Evolutionary conservation across 1,140 invertebrate species (phyloP).

Genomic region (Solenopsis fugax): DNA sequence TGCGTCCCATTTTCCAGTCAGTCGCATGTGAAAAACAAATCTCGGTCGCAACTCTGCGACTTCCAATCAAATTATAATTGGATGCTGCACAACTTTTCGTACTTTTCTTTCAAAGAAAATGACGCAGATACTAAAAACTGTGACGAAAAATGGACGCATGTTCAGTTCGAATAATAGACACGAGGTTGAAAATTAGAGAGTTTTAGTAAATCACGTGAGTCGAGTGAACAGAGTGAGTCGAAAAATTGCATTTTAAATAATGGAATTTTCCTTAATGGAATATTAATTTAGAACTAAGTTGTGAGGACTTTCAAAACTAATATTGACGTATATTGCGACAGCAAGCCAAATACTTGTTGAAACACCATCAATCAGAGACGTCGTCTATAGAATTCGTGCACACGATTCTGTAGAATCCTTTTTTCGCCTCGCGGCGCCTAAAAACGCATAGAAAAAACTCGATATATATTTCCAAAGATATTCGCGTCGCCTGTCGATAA

Average conservation of each 20-base stretch:
- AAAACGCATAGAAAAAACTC: neutral
- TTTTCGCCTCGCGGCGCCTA: neutral
- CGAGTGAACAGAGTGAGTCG: neutral
- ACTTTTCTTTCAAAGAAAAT: neutral
- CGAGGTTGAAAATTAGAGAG: neutral
- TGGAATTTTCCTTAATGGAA: neutral
- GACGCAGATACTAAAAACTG: neutral
- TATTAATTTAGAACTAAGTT: conserved; percentile 7
- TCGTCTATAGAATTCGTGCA: neutral
- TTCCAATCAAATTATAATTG: neutral
- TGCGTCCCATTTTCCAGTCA: conserved; percentile 56
- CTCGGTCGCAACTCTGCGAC: neutral
- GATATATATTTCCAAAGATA: conserved; percentile 2
- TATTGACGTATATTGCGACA: conserved; percentile 25
- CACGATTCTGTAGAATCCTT: neutral
- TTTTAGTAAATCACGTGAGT: neutral
- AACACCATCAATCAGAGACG: neutral
- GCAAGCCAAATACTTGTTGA: neutral
- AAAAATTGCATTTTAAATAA: neutral
- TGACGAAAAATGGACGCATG: neutral
- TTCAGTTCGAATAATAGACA: neutral
- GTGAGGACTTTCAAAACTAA: neutral
- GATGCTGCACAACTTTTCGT: neutral
- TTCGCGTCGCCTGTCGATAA: neutral
- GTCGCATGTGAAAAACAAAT: conserved; percentile 31